phyloP scores from a whole-genome alignment of 30 jellyfish, hydroid and myxozoan species.

The Pseudorhiza aurosa region DNA sequence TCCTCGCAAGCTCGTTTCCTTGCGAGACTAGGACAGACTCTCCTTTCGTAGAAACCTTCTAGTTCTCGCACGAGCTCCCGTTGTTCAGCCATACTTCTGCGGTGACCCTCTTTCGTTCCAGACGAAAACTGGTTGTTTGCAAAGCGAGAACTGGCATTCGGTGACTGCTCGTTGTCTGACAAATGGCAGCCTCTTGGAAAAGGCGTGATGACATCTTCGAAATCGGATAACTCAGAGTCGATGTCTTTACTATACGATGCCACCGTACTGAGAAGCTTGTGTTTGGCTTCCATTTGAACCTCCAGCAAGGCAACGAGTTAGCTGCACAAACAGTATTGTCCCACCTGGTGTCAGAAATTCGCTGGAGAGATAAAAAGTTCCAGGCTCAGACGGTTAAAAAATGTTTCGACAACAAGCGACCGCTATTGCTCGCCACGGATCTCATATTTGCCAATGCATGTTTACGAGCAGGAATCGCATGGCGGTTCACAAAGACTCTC shows the following conservation, averaged over 20 bases:
- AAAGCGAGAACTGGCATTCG: background rate
- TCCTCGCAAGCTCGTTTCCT: conserved; percentile 71
- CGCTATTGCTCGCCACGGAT: background rate
- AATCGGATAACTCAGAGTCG: conserved; percentile 68
- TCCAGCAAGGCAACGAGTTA: background rate
- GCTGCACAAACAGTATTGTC: background rate
- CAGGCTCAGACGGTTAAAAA: background rate
- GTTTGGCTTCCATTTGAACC: background rate
- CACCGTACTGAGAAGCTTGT: conserved; percentile 30
- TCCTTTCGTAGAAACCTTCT: conserved; percentile 45
- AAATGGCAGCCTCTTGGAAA: conserved; percentile 59
- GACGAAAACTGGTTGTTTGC: too few relatives aligned
- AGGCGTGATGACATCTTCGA: conserved; percentile 54
- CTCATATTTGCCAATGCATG: background rate
- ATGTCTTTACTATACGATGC: conserved; percentile 37
- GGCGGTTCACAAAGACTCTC: background rate
- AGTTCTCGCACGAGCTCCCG: conserved; percentile 9
- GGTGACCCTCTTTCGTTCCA: background rate
- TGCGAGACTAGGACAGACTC: conserved; percentile 52
- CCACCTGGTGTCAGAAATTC: background rate
- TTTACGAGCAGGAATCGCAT: background rate
- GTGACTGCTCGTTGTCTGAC: conserved; percentile 31
- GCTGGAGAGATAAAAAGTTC: background rate
- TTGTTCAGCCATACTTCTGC: background rate
- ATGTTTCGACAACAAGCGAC: background rate